These are phyloP conservation scores for Cenopis cana DNA, from an alignment of 2,888 invertebrate species.

Conservation along the genomic window DNA sequence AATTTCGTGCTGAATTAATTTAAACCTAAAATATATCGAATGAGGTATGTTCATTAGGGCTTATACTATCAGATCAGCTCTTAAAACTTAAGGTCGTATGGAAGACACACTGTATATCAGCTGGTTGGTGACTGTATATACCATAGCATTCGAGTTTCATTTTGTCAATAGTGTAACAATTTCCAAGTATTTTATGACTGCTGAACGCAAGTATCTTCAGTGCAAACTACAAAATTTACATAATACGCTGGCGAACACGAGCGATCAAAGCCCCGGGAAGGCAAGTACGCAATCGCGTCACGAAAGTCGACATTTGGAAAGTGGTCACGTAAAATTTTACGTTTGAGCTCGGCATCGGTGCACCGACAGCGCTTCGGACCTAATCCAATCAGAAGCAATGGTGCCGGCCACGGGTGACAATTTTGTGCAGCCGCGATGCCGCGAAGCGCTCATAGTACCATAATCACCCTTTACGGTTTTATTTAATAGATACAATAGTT, in stretches of 20 bases:
- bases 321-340: slow-evolving; percentile 85
- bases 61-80: neutral
- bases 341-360: slow-evolving; percentile 76
- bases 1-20: too few species aligned
- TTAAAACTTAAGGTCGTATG: too few species aligned
- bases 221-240: slow-evolving; percentile 70
- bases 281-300: slow-evolving; percentile 73
- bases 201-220: slow-evolving; percentile 54
- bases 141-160: neutral
- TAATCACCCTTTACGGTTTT: slow-evolving; percentile 13
- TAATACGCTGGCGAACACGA: slow-evolving; percentile 69
- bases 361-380: slow-evolving; percentile 75
- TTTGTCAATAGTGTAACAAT: slow-evolving; percentile 10
- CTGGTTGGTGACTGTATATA: neutral
- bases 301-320: slow-evolving; percentile 76
- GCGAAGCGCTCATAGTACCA: slow-evolving; percentile 30
- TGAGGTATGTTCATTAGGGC: too few species aligned
- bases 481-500: too few species aligned
- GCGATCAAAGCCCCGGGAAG: slow-evolving; percentile 65
- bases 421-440: slow-evolving; percentile 59
- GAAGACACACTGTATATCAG: too few species aligned
- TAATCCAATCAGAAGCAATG: slow-evolving; percentile 82
- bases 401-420: slow-evolving; percentile 76
- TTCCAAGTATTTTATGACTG: slow-evolving; percentile 30
- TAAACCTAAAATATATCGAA: too few species aligned